Evolutionary conservation across 2,797 vertebrate genomes (phyloP).

Genomic region (Sebastes taczanowskii): DNA sequence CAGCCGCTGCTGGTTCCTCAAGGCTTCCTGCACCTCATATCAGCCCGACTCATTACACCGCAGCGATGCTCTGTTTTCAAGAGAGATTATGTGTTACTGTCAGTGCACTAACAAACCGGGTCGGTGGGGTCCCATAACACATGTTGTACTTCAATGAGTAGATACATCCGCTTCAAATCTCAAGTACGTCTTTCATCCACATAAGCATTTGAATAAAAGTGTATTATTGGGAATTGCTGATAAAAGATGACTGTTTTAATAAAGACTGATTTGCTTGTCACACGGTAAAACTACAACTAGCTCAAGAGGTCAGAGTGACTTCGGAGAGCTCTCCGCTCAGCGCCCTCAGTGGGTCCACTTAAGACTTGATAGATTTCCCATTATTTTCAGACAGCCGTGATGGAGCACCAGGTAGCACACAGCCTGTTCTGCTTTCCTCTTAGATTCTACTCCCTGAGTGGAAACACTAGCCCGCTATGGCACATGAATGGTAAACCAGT

Average conservation of each 20-base stretch:
- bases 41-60: conserved; percentile 61
- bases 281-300: conserved; percentile 27
- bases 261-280: conserved; percentile 25
- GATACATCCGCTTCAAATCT: conserved; percentile 16
- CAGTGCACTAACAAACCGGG: conserved; percentile 46
- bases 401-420: conserved; percentile 60
- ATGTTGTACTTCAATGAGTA: neutral
- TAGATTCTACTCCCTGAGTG: conserved; percentile 37
- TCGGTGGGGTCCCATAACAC: conserved; percentile 11
- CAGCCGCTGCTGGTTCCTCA: conserved; percentile 61
- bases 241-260: conserved; percentile 24
- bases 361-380: conserved; percentile 73
- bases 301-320: conserved; percentile 54
- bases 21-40: conserved; percentile 71
- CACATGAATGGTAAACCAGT: conserved; percentile 28
- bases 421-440: conserved; percentile 41
- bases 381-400: conserved; percentile 68
- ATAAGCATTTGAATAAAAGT: neutral
- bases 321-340: conserved; percentile 28
- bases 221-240: neutral
- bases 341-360: conserved; percentile 51
- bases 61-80: conserved; percentile 46
- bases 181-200: neutral
- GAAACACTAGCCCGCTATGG: conserved; percentile 32
- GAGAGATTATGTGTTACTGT: conserved; percentile 47